These are phyloP conservation scores for Burhinus bistriatus DNA, from an alignment of 2,113 vertebrate genomes.

Conservation along the genomic window DNA sequence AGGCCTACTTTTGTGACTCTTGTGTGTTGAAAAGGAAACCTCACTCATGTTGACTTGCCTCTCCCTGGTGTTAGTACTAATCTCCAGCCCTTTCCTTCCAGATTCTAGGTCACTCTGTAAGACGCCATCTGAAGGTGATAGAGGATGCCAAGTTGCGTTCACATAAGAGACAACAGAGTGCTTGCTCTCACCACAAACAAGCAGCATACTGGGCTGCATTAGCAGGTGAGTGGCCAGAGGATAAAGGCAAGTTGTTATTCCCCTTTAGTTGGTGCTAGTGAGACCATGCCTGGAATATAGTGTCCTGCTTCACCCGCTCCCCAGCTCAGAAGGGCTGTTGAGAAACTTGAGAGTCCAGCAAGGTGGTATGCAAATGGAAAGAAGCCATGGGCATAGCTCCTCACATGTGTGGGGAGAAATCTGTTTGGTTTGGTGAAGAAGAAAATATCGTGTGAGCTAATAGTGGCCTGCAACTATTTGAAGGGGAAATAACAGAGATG, in stretches of 20 bases:
- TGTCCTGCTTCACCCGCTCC: background rate
- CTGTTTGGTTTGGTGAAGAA: background rate
- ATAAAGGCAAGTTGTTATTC: background rate
- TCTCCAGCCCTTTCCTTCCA: background rate
- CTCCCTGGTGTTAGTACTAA: background rate
- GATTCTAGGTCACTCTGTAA: background rate
- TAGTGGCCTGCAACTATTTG: background rate
- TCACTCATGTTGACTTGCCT: accelerated
- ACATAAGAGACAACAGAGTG: background rate
- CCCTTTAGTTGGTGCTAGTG: background rate
- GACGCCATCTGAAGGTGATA: background rate
- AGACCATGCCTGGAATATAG: background rate
- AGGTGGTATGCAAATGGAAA: background rate
- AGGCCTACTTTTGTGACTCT: background rate
- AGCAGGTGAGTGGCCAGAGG: background rate
- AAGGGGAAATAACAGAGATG: background rate
- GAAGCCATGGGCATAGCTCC: background rate
- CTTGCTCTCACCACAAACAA: background rate
- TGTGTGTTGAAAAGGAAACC: background rate
- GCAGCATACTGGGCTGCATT: background rate
- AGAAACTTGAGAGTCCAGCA: background rate
- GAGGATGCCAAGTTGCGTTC: background rate
- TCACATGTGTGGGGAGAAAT: background rate
- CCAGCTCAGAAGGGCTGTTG: background rate
- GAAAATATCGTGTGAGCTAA: background rate